Conservation (phyloP, 2,888 invertebrate species). For the Stenodema calcarata region DNA sequence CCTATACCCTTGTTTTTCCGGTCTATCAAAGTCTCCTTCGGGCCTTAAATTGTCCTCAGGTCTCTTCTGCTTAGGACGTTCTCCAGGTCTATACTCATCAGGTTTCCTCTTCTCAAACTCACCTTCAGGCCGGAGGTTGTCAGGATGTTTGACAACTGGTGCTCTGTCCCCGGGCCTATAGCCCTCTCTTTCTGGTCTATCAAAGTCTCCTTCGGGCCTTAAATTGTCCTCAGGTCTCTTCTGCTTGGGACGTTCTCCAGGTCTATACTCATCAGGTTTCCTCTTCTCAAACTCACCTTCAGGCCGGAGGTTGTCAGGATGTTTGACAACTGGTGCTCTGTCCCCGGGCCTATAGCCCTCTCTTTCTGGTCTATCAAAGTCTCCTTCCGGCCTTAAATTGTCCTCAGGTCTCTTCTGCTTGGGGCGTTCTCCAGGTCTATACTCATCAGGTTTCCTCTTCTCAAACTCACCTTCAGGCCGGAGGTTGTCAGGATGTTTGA, state of each 20-base stretch:
- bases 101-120: constrained; percentile 61
- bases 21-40: constrained; percentile 63
- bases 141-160: constrained; percentile 60
- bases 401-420: constrained; percentile 62
- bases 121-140: constrained; percentile 64
- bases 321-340: constrained; percentile 63
- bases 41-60: constrained; percentile 64
- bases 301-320: constrained; percentile 60
- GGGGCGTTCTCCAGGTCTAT: constrained; percentile 62
- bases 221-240: constrained; percentile 62
- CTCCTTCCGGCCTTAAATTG: constrained; percentile 63
- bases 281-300: constrained; percentile 65
- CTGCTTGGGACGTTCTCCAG: constrained; percentile 61
- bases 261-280: constrained; percentile 59
- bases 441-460: constrained; percentile 56
- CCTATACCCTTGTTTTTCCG: constrained; percentile 59
- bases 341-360: constrained; percentile 66
- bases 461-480: constrained; percentile 62
- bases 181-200: constrained; percentile 59
- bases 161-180: constrained; percentile 61
- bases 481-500: constrained; percentile 59
- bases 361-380: constrained; percentile 62
- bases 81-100: constrained; percentile 64
- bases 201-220: constrained; percentile 67
- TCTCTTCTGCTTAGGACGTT: constrained; percentile 63